Base-by-base conservation (phyloP, 1,140 invertebrate genomes). In the Meloidogyne chitwoodi region DNA sequence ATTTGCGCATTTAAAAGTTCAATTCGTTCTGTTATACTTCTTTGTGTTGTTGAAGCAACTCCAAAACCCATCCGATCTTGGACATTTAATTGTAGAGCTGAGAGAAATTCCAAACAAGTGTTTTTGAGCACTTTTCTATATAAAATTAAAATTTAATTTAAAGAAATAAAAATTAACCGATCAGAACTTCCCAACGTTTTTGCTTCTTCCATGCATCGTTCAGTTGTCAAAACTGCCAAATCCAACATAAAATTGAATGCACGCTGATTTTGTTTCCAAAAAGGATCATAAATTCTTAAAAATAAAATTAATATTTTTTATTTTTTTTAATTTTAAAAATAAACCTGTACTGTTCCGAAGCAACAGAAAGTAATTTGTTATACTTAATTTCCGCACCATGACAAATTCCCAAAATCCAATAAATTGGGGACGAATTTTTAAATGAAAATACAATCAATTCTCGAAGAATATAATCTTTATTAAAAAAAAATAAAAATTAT, bases 401-500 rank as follows among this genome's bases (percentile, higher is more conserved):
- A 44, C 79, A 81, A 16, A 80, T 26, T 3, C 61, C 61, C n/a
- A 67, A 38, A n/a, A 80, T 38, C 79, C 79, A 80, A 10, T 79
- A 11, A 63, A 56, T 61, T 27, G 77, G 67, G 1, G 41, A 19
- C 8, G 69, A 61, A 10, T 71, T 66, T 66, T 79, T 74, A 4
- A 79, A 41, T 8, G 66, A 63, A 56, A 79, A 80, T 24, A 76
- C 27, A 22, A 79, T 31, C 11, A 79, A 78, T 27, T 79, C 68
- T 6, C 70, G 78, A 38, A 79, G 41, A 48, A 79, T 79, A 62
- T 81, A 79, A 26, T 80, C 78, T 79, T 22, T 19, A 31, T 64
- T 38, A 19, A 16, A 24, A 64, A 65, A 26, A 76, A 31, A 16
- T 63, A 19, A 38, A 29, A 44, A 10, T n/a, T n/a, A n/a, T n/a